Evolutionary conservation across 64 coral and sea anemone genomes (phyloP), one percentile per base, ranked within the genome.

Genomic region (Catalaphyllia jardinei): DNA sequence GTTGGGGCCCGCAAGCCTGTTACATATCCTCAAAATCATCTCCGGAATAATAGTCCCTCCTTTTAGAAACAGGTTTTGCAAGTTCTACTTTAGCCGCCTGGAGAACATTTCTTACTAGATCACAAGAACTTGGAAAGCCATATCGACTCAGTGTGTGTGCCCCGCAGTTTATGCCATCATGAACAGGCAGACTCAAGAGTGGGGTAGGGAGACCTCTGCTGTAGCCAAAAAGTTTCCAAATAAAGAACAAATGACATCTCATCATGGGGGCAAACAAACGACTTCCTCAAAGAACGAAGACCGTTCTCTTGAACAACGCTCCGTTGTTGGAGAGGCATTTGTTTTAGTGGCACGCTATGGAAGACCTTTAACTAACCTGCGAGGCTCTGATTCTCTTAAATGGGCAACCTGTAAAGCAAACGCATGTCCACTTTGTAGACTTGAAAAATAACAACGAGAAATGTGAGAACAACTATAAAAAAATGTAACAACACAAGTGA

Each of bases 61-160:
- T 65, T 19, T 65, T 65, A 19, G 16, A 65, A 17, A 19, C 39
- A 46, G 39, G 39, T 46, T 46, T 46, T 46, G 39, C 39, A 46
- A 5, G 39, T 46, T 5, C 39, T 0, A 5, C 6, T 7, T 46
- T 46, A 46, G 39, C 39, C 39, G 39, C 39, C 39, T 46, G 4
- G 39, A 93, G 42, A 4, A 93, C 38, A 24, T 57, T 79, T 17
- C 83, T 83, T 29, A 94, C 92, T 14, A 94, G 29, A 57, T 89
- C 59, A 46, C 79, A 83, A 12, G 38, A 87, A 67, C 73, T 94
- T 29, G 18, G 50, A 25, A 89, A 94, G 33, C 65, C 86, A 83
- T 89, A 89, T 1, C 86, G 38, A 52, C 65, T n/a, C n/a, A n/a
- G n/a, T n/a, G n/a, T 77, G 42, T 94, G 92, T 8, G 67, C 92